phyloP scores from a whole-genome alignment of 30 jellyfish, hydroid and myxozoan species.

The Pelagia noctiluca region DNA sequence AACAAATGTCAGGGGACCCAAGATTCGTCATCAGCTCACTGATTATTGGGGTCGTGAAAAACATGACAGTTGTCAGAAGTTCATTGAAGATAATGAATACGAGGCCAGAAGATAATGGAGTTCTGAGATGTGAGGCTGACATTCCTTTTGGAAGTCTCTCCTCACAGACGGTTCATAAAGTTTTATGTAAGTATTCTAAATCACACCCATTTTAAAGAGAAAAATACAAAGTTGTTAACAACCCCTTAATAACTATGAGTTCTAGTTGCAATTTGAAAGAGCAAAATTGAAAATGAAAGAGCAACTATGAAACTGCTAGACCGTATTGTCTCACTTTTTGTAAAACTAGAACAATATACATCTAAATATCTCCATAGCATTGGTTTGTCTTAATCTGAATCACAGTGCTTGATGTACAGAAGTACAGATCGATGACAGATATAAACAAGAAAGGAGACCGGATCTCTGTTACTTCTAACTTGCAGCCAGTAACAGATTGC shows the following conservation, averaged over 20 bases:
- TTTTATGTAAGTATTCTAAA: slow-evolving; percentile 51
- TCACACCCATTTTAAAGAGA: background rate
- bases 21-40: slow-evolving; percentile 1
- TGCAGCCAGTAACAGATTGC: too few species aligned
- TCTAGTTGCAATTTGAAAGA: too few species aligned
- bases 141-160: slow-evolving; percentile 42
- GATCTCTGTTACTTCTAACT: too few species aligned
- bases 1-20: slow-evolving; percentile 18
- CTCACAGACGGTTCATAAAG: slow-evolving; percentile 21
- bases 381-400: too few species aligned
- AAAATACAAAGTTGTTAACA: background rate
- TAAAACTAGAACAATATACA: too few species aligned
- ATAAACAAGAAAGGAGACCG: too few species aligned
- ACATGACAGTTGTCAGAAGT: slow-evolving; percentile 43
- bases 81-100: slow-evolving; percentile 46
- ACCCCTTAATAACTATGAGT: background rate
- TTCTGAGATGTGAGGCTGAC: slow-evolving; percentile 47
- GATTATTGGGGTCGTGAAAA: slow-evolving; percentile 14
- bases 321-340: too few species aligned
- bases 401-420: too few species aligned
- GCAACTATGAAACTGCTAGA: too few species aligned
- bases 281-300: too few species aligned
- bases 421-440: too few species aligned
- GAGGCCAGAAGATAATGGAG: slow-evolving; percentile 42
- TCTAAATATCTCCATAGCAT: too few species aligned